A percentile compares a stretch with the other conserved stretches of the same genome.
Evolutionary conservation across 2,888 invertebrate species (phyloP).

Genomic region (Ethmia dodecea): DNA sequence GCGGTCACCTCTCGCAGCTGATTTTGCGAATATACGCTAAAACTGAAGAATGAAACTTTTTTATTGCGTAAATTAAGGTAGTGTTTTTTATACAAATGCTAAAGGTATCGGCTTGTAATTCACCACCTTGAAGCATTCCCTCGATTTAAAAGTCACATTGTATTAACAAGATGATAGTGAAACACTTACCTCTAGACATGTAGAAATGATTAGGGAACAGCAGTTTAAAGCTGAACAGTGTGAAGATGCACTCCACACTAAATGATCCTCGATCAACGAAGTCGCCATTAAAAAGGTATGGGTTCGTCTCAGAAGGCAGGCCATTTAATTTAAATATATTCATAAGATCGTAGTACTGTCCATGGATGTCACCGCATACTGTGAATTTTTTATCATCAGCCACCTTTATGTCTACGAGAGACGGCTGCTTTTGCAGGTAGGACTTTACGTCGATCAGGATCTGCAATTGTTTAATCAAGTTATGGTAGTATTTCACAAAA

Average conservation of each 20-base stretch:
- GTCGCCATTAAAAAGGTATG: constrained; percentile 99
- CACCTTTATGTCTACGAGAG: constrained; percentile 93
- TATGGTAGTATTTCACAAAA: no score
- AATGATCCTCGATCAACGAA: constrained; percentile 99
- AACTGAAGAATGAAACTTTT: no score
- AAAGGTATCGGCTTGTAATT: no score
- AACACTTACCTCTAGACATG: constrained; percentile 96
- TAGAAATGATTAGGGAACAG: constrained; percentile 97
- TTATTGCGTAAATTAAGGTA: no score
- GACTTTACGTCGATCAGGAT: constrained; percentile 94
- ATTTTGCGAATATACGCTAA: no score
- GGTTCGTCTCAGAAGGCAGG: constrained; percentile 95
- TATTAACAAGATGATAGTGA: no score
- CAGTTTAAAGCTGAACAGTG: constrained; percentile 96
- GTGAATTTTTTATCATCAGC: constrained; percentile 94
- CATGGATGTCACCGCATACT: constrained; percentile 99
- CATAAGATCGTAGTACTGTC: constrained; percentile 98
- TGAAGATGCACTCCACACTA: constrained; percentile 99
- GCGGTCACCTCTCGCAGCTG: no score
- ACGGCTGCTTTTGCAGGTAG: constrained; percentile 89
- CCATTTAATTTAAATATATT: constrained; percentile 98
- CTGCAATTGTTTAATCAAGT: constrained; percentile 66
- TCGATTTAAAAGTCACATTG: no score
- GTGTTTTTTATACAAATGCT: no score
- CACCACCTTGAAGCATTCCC: no score